Base-by-base conservation (phyloP, 1,140 invertebrate species). In the Cryptotermes secundus region DNA sequence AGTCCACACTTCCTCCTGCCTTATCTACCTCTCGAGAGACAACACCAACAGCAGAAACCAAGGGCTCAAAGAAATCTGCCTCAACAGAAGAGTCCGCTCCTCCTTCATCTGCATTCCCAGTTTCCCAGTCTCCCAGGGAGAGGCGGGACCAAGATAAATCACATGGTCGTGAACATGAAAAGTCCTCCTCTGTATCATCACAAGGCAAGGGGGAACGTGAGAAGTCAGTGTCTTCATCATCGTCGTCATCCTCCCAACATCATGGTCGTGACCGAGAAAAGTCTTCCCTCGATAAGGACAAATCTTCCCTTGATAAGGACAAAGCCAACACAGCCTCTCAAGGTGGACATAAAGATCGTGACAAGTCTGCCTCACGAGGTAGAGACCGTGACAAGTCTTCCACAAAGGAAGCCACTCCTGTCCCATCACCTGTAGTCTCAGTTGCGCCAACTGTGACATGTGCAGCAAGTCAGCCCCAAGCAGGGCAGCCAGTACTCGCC, bases 261-360 rank as follows among this genome's bases (percentile, higher is more conserved):
- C 80, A 31, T 81, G 80, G 34, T 83, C 49, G 83, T 26, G 83
- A 53, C 31, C 34, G 84, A 34, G 84, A 84, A 34, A 84, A 80
- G 59, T 84, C 84, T 19, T 84, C 84, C 24, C 84, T 49, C 9
- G 65, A 72, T 7, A 84, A 80, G 38, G 83, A 84, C 7, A 79
- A 72, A 36, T 3, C 26, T n/a, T n/a, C n/a, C n/a, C n/a, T n/a
- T n/a, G n/a, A n/a, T n/a, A n/a, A n/a, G n/a, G n/a, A n/a, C n/a
- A n/a, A n/a, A n/a, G n/a, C n/a, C n/a, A n/a, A n/a, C n/a, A n/a
- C n/a, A n/a, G n/a, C n/a, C n/a, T n/a, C n/a, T n/a, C n/a, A n/a
- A n/a, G n/a, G n/a, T n/a, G n/a, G n/a, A n/a, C n/a, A n/a, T n/a
- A n/a, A n/a, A n/a, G n/a, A n/a, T n/a, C n/a, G n/a, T 82, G 81